Base-by-base conservation (phyloP, 2,888 invertebrate genomes). In the Apotomis capreana region DNA sequence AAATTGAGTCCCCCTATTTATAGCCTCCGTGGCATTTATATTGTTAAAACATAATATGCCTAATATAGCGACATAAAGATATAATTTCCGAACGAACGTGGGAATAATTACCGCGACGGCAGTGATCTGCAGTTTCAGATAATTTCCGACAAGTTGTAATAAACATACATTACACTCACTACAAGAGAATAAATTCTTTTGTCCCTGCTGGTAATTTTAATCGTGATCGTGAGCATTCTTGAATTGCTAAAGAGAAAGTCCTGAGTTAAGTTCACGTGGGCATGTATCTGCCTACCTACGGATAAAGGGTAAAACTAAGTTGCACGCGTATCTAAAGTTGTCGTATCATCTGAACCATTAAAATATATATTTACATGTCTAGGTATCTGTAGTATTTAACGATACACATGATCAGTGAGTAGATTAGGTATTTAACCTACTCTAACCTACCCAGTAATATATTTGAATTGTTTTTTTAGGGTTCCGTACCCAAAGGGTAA, bases 1-100 rank as follows among this genome's bases (percentile, higher is more conserved):
- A 83, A 84, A 86, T 86, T 82, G 81, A 83, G 77, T 79, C 79
- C 75, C 76, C 78, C 74, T 79, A 80, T 80, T 81, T 63, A 70
- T 59, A 62, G 68, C 58, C 61, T 69, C 55, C 26, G 44, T 68
- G 59, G 62, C 51, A 68, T 62, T 68, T 61, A 61, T 67, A 67
- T 52, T 44, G 37, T 60, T 65, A 49, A 65, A 65, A 60, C 4
- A 46, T 59, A 70, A 46, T 59, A 70, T 64, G 57, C n/a, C 36
- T 26, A 26, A 8, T 51, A 36, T 54, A 10, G 37, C 36, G 36
- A 15, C 46, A 8, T 13, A 15, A 15, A 46, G 37, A 40, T 46
- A 46, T 71, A 57, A 58, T 51, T 68, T 71, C 51, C 37, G 58
- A 54, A 46, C 40, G 40, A 68, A 71, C 40, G 46, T 37, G 44